Evolutionary conservation across 2,113 vertebrate species (phyloP), one percentile per base, ranked within the genome.

Genomic region (Dolichotis patagonum): DNA sequence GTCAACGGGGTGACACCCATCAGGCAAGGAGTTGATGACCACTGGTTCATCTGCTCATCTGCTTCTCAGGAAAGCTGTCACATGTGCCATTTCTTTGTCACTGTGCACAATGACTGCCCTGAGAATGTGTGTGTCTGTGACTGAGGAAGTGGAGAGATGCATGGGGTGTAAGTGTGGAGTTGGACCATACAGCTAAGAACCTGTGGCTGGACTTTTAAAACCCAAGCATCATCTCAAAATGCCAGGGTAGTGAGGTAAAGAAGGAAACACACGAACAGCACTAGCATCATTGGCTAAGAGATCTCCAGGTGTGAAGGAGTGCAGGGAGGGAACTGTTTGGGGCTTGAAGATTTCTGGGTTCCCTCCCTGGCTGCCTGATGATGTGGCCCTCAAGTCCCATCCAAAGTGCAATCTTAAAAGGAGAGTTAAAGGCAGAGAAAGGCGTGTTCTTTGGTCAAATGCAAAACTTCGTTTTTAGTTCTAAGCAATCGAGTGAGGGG

Each of bases 401-500:
- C 71, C 17, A 49, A 83, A 83, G 41, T 24, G 32, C 69, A 92
- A 84, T 52, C 62, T 71, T 73, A 92, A 85, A 41, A 20, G 8
- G 28, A 46, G 28, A 63, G 30, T 73, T 71, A 46, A 88, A 75
- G 69, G 35, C 83, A 80, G 60, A 88, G 80, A 92, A 65, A 81
- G 46, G 65, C 32, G 35, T 60, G 46, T 82, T 69, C 62, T 75
- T 58, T 46, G 58, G 32, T 83, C 69, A 77, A 81, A 62, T 17
- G 56, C 46, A 67, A 56, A 46, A 43, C 88, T 85, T 86, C 89
- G 69, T 92, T 92, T 92, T 75, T 62, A 96, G 84, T 92, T 90
- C 90, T 58, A 73, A 93, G 84, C 80, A 96, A 96, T 82, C 91
- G 75, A 32, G 26, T 8, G 8, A 75, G 89, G 38, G 28, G 60